Conservation (phyloP, 2,113 vertebrate species). For the Petaurus breviceps region DNA sequence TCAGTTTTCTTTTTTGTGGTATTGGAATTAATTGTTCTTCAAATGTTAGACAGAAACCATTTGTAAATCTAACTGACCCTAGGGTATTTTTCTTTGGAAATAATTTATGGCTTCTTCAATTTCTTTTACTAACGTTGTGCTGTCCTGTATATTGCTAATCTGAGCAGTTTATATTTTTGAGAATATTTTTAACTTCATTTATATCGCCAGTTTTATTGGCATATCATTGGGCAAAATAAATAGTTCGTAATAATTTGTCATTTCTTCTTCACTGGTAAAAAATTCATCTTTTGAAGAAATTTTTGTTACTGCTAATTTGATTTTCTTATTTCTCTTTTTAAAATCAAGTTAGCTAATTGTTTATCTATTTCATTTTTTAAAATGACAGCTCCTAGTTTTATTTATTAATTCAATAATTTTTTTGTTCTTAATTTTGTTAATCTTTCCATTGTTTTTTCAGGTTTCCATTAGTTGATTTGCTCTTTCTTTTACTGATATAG, state of each 20-base stretch:
- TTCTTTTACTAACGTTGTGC: background rate
- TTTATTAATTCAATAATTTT: no score
- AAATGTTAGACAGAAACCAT: background rate
- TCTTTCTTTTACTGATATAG: no score
- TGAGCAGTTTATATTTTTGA: background rate
- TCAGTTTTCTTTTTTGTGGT: background rate
- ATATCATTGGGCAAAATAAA: no score
- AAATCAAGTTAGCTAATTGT: no score
- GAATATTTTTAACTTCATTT: background rate
- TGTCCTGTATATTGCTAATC: background rate
- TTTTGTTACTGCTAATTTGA: no score
- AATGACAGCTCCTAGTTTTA: no score
- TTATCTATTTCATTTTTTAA: no score
- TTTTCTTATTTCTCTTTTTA: no score
- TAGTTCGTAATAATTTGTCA: background rate
- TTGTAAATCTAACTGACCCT: background rate
- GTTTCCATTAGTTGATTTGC: no score
- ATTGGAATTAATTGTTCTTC: background rate
- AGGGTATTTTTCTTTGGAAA: background rate
- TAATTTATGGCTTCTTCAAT: background rate
- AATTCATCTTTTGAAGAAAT: no score
- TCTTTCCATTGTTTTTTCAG: no score
- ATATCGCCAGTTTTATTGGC: background rate
- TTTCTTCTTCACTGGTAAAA: background rate
- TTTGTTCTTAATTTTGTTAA: no score